A percentile compares a stretch with the other conserved stretches of the same genome.
Conservation (phyloP, 1,140 invertebrate species). For the Battus philenor region DNA sequence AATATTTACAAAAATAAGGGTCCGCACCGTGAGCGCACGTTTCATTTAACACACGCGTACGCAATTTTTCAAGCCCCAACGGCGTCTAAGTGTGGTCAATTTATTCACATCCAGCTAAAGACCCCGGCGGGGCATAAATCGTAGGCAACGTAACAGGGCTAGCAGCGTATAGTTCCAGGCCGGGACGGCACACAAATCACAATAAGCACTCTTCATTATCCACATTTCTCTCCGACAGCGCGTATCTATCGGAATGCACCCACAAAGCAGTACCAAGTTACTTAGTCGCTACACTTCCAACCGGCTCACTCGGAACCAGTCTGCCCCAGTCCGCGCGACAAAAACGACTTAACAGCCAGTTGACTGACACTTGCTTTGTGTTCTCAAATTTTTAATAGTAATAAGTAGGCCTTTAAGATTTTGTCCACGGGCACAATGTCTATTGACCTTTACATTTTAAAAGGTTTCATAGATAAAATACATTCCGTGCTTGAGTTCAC, state of each 20-base stretch:
- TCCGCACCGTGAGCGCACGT: background rate
- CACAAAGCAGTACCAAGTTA: constrained; percentile 57
- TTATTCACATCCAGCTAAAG: constrained; percentile 27
- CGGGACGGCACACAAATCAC: constrained; percentile 60
- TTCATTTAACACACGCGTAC: constrained; percentile 1
- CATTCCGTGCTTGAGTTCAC: background rate
- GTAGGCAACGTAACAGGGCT: constrained; percentile 26
- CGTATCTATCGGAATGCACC: constrained; percentile 68
- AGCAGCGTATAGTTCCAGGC: constrained; percentile 41
- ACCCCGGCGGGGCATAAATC: constrained; percentile 39
- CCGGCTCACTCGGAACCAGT: constrained; percentile 60
- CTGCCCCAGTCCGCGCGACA: constrained; percentile 52
- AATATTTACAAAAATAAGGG: too few species aligned
- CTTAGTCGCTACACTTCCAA: constrained; percentile 59
- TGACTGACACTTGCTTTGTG: constrained; percentile 69
- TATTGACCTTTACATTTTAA: constrained; percentile 7
- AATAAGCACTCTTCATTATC: constrained; percentile 69
- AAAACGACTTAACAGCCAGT: constrained; percentile 56
- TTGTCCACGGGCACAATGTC: constrained; percentile 19
- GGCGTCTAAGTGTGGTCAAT: constrained; percentile 27
- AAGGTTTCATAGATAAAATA: constrained; percentile 15
- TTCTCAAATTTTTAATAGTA: constrained; percentile 67
- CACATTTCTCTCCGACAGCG: constrained; percentile 51
- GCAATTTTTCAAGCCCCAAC: constrained; percentile 6
- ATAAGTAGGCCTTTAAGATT: constrained; percentile 59